phyloP scores from a whole-genome alignment of 2,113 vertebrate species.

The Triplophysa siluroides region DNA sequence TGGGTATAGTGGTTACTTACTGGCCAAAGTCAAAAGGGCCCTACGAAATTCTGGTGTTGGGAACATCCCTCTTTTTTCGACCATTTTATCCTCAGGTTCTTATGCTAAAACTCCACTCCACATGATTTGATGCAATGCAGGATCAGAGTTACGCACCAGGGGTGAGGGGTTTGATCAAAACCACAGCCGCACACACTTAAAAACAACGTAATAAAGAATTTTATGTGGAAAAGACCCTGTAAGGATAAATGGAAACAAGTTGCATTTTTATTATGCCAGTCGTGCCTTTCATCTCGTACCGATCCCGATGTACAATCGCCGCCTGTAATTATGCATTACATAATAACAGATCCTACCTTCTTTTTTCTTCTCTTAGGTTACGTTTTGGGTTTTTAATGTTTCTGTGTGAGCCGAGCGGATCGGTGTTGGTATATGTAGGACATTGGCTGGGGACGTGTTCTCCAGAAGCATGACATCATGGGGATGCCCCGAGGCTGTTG shows the following conservation, averaged over 20 bases:
- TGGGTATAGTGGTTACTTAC: too few relatives aligned
- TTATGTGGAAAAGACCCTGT: background rate
- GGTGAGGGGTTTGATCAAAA: background rate
- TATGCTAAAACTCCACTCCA: too few relatives aligned
- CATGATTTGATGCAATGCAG: too few relatives aligned
- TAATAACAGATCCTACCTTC: slow-evolving; percentile 11
- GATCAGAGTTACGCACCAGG: too few relatives aligned
- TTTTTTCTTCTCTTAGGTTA: slow-evolving; percentile 1
- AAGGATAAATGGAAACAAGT: slow-evolving; percentile 17
- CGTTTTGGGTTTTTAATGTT: slow-evolving; percentile 10
- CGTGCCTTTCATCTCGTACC: slow-evolving; percentile 17
- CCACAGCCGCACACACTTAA: background rate
- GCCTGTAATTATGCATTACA: slow-evolving; percentile 18
- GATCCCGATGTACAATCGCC: background rate
- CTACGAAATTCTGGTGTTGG: too few relatives aligned
- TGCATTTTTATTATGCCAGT: slow-evolving; percentile 7
- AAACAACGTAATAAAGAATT: background rate
- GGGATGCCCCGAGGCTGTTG: slow-evolving; percentile 29
- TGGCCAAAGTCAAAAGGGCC: too few relatives aligned
- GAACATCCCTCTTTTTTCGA: too few relatives aligned
- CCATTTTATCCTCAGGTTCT: too few relatives aligned
- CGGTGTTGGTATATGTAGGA: background rate
- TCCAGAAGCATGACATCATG: slow-evolving; percentile 17
- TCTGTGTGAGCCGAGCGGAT: slow-evolving; percentile 1
- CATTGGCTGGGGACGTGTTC: background rate